Evolutionary conservation across 2,888 invertebrate species (phyloP), one percentile per base, ranked within the genome.

Genomic region (Limnephilus rhombicus): DNA sequence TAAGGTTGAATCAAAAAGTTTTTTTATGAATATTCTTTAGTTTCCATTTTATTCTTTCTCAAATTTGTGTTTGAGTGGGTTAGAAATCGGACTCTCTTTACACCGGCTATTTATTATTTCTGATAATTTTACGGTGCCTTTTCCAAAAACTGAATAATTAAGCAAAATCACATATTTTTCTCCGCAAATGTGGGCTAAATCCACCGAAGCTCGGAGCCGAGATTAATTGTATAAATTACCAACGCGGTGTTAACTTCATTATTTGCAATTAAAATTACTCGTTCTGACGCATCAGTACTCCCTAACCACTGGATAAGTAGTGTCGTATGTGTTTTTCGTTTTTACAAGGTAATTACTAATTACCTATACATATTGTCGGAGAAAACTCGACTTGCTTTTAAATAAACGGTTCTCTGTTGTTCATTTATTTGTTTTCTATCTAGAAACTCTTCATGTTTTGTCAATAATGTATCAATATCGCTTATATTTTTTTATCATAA

Each of bases 111-210:
- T 89, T 88, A 85, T 93, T 81, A 81, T 85, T 91, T 85, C 53
- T 45, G 82, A 90, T 91, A 80, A 93, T 92, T 91, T 91, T 83
- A 87, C 80, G 53, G 31, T 81, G 90, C 83, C 92, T 92, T 80
- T 41, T 94, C 94, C 80, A 29, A 80, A 86, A 90, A 83, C 29
- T 82, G 90, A 53, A 90, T 85, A 80, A 92, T 89, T 53, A 68
- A 83, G 31, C 29, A 83, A 93, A 24, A 9, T 12, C 34, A 12
- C 80, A 88, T 88, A 80, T 81, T 24, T 29, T 90, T 82, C 81
- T 41, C 4, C 49, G n/a, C 41, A 29, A 41, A 88, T 37, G 86
- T 86, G 86, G 29, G 29, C 86, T 29, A 18, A 41, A 41, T 41
- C 86, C 49, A 45, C 68, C 68, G 68, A n/a, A 7, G 53, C 53